Base-by-base conservation (phyloP, 2,113 vertebrate genomes). In the Panthera leo region DNA sequence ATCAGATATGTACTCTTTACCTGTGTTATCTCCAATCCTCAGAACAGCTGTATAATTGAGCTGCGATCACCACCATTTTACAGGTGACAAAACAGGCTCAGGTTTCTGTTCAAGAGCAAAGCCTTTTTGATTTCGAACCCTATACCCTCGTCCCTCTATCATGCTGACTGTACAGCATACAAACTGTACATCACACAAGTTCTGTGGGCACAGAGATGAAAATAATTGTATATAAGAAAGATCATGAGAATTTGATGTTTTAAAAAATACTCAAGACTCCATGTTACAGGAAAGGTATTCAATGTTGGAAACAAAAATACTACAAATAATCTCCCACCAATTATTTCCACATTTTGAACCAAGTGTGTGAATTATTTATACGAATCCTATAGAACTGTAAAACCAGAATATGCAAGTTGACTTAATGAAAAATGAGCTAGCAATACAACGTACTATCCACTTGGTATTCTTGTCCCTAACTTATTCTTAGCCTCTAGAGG, bases 261-360 rank as follows among this genome's bases (percentile, higher is more conserved):
- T 67, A 3, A 87, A 94, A 94, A 73, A 68, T 73, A 78, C 68
- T 88, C 19, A 89, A 71, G 21, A 65, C 34, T 88, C 87, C 25
- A 23, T 61, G 68, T 91, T 82, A 45, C 21, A 67, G 12, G 7
- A 71, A 48, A 93, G 19, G 2, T 36, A 88, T 34, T 96, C 73
- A 95, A 45, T 42, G 58, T 1, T 65, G 8, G 42, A 91, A 92
- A 95, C 7, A 65, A 45, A 93, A 88, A 88, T 78, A 85, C 16
- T 63, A 1, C 7, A 94, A 85, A 82, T 97, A 96, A 94, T 85
- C 29, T 88, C 31, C n/a, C 36, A 58, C 61, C 31, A 95, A 96
- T 92, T 96, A 97, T 96, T 88, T 96, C 21, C 45, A 95, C 34
- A 92, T 85, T 97, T 76, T 90, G 34, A 97, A 78, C 65, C n/a